phyloP scores from a whole-genome alignment of 2,797 vertebrate genomes.

The Artibeus lituratus region DNA sequence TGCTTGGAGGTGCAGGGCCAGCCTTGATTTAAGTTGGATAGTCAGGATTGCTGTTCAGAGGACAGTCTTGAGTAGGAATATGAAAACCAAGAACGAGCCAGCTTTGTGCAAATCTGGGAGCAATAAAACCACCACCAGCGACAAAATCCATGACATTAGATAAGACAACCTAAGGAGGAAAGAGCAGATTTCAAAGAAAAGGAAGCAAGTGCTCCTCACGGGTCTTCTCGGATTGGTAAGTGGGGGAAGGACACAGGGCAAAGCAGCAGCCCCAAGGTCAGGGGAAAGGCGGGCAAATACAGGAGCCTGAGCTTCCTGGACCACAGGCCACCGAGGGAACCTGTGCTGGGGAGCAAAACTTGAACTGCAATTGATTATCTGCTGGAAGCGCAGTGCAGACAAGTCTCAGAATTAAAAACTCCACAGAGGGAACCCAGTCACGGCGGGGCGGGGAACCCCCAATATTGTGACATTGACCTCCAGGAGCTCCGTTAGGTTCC shows the following conservation, averaged over 20 bases:
- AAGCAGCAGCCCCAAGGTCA: neutral
- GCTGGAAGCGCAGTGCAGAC: neutral
- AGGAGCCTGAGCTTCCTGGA: too few relatives aligned
- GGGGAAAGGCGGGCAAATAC: neutral
- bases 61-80: neutral
- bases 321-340: neutral
- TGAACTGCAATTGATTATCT: neutral
- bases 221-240: neutral
- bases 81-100: neutral
- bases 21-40: neutral
- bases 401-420: neutral
- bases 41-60: neutral
- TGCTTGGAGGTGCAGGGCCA: neutral
- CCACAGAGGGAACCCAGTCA: neutral
- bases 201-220: neutral
- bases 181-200: neutral
- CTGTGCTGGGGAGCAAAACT: accelerated
- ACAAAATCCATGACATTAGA: neutral
- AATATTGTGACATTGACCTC: neutral
- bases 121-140: neutral
- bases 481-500: neutral
- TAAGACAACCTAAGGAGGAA: neutral
- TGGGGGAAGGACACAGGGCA: neutral
- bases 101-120: neutral
- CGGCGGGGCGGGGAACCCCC: accelerated